phyloP scores from a whole-genome alignment of 2,113 vertebrate genomes.

The Chascanopsetta lugubris region DNA sequence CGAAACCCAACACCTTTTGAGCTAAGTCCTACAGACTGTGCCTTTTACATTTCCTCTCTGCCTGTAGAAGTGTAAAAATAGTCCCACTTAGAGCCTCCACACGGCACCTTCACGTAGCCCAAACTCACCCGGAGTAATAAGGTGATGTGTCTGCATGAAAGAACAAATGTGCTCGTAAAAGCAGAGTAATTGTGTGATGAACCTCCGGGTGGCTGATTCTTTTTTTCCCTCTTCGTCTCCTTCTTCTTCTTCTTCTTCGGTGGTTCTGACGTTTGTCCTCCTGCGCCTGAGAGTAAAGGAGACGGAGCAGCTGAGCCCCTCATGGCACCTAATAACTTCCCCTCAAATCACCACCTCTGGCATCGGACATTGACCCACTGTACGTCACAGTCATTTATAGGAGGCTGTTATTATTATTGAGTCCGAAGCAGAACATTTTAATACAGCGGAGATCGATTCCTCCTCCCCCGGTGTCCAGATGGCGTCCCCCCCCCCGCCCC shows the following conservation, averaged over 20 bases:
- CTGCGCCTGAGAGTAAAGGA: conserved; percentile 44
- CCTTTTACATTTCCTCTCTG: too few relatives aligned
- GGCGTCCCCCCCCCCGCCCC: too few relatives aligned
- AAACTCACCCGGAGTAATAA: not conserved
- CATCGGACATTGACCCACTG: not conserved
- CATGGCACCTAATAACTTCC: conserved; percentile 45
- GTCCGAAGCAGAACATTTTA: conserved; percentile 8
- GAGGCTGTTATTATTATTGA: conserved; percentile 11
- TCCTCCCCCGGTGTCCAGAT: conserved; percentile 24
- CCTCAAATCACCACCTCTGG: conserved; percentile 29
- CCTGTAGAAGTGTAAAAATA: too few relatives aligned
- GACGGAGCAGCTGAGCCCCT: conserved; percentile 33
- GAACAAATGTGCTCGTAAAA: conserved; percentile 39
- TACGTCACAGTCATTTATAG: conserved; percentile 15
- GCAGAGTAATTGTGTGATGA: conserved; percentile 63
- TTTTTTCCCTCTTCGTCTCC: too few relatives aligned
- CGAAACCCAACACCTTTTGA: too few relatives aligned
- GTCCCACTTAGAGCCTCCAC: too few relatives aligned
- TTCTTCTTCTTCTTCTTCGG: too few relatives aligned
- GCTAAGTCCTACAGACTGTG: too few relatives aligned
- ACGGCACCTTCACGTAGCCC: not conserved
- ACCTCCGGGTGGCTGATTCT: conserved; percentile 56
- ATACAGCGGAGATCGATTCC: conserved; percentile 58
- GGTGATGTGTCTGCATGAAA: conserved; percentile 31
- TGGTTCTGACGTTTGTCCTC: conserved; percentile 64